Evolutionary conservation across 1,140 invertebrate species (phyloP).

Genomic region (Heliconius eleuchia): DNA sequence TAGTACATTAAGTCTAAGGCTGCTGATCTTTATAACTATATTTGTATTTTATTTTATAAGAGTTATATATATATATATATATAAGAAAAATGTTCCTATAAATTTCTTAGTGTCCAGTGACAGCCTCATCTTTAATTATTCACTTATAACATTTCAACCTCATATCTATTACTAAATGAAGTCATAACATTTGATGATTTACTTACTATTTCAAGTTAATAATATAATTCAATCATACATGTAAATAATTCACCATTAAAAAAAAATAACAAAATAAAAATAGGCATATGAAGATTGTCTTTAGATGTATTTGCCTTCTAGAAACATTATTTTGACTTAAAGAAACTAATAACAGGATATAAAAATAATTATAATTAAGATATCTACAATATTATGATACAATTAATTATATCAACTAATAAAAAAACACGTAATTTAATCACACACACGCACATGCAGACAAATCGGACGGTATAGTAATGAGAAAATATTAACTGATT

Average conservation of each 20-base stretch:
- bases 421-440: slow-evolving; percentile 14
- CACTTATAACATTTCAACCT: background rate
- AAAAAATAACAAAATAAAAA: background rate
- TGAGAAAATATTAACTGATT: slow-evolving; percentile 20
- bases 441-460: slow-evolving; percentile 41
- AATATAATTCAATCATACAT: background rate
- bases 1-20: slow-evolving; percentile 13
- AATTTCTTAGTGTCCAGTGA: background rate
- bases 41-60: slow-evolving; percentile 1
- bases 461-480: slow-evolving; percentile 52
- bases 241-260: background rate
- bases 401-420: slow-evolving; percentile 12
- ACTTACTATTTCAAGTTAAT: background rate
- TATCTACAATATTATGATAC: slow-evolving; percentile 12
- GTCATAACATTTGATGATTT: background rate
- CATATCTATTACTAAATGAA: background rate
- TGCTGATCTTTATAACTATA: background rate
- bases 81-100: background rate
- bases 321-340: background rate
- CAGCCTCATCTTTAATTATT: slow-evolving; percentile 5
- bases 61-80: background rate
- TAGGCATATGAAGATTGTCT: background rate
- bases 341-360: background rate
- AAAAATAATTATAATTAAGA: background rate
- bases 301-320: background rate